These are phyloP conservation scores for Jordanella pulchra DNA, from an alignment of 2,797 vertebrate genomes.

Conservation along the genomic window DNA sequence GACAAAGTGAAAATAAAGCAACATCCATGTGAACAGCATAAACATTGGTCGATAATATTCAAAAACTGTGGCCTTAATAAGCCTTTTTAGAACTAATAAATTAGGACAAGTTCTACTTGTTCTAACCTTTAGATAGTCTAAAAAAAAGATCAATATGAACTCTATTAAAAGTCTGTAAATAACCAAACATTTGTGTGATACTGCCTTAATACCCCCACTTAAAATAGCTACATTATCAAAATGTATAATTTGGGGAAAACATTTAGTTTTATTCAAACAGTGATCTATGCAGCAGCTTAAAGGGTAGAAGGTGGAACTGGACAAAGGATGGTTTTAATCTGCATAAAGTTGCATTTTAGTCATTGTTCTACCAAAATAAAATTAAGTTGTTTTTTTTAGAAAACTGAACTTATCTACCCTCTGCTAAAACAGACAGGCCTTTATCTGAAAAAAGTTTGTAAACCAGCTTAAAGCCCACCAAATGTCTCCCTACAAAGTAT, in stretches of 20 bases:
- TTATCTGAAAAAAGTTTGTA: not conserved
- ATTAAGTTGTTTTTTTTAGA: no score
- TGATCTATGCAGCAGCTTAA: not conserved
- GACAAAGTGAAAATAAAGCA: not conserved
- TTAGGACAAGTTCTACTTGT: not conserved
- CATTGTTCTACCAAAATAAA: no score
- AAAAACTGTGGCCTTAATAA: not conserved
- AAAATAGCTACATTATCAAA: not conserved
- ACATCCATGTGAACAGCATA: not conserved
- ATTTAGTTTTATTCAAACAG: not conserved
- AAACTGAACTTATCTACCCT: no score
- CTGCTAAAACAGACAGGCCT: not conserved
- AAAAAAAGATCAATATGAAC: not conserved
- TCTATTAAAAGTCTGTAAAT: not conserved
- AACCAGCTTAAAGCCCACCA: constrained; percentile 47
- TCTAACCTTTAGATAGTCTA: not conserved
- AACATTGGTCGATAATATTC: not conserved
- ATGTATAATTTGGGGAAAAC: not conserved
- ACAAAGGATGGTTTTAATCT: not conserved
- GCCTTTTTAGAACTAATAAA: not conserved
- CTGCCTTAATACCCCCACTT: not conserved
- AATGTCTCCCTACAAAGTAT: constrained; percentile 42
- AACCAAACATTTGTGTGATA: not conserved
- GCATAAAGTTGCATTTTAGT: not conserved
- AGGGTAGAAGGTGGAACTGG: not conserved